These are phyloP conservation scores for Arothron firmamentum DNA, from an alignment of 2,113 vertebrate genomes.

Conservation along the genomic window DNA sequence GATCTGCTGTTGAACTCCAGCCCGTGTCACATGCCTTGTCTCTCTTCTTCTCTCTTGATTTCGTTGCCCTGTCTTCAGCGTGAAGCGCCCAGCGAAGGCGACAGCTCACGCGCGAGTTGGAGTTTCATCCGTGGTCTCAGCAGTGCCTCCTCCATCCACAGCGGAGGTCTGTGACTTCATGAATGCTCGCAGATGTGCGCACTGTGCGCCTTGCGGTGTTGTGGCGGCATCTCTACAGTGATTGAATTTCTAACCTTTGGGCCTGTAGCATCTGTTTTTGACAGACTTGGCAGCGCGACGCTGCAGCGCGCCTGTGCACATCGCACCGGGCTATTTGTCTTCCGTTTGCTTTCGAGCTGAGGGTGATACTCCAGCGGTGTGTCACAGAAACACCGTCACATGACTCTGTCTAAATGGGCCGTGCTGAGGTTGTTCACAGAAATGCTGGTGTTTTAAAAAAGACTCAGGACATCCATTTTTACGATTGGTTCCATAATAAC, in stretches of 20 bases:
- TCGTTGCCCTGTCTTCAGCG: conserved; percentile 3
- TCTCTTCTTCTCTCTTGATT: neutral
- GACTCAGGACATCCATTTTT: conserved; percentile 49
- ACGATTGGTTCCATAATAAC: conserved; percentile 40
- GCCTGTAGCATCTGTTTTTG: conserved; percentile 54
- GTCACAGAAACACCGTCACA: conserved; percentile 16
- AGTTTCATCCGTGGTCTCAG: conserved; percentile 51
- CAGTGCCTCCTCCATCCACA: conserved; percentile 15
- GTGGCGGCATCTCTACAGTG: conserved; percentile 45
- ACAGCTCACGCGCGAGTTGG: conserved; percentile 35
- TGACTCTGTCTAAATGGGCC: neutral
- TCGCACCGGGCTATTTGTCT: neutral
- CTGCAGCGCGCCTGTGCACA: neutral
- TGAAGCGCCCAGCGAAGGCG: conserved; percentile 20
- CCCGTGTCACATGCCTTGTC: conserved; percentile 11
- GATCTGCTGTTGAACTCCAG: conserved; percentile 15
- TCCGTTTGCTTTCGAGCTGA: neutral
- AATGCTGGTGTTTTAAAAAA: conserved; percentile 30
- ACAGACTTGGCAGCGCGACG: conserved; percentile 31
- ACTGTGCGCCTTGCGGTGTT: conserved; percentile 22
- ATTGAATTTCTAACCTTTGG: conserved; percentile 69
- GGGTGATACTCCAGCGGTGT: neutral
- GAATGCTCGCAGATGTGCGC: conserved; percentile 1
- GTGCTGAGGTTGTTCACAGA: conserved; percentile 33
- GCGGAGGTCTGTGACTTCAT: neutral